These are phyloP conservation scores for Uropsilus gracilis DNA, from an alignment of 2,113 vertebrate genomes.

Conservation along the genomic window DNA sequence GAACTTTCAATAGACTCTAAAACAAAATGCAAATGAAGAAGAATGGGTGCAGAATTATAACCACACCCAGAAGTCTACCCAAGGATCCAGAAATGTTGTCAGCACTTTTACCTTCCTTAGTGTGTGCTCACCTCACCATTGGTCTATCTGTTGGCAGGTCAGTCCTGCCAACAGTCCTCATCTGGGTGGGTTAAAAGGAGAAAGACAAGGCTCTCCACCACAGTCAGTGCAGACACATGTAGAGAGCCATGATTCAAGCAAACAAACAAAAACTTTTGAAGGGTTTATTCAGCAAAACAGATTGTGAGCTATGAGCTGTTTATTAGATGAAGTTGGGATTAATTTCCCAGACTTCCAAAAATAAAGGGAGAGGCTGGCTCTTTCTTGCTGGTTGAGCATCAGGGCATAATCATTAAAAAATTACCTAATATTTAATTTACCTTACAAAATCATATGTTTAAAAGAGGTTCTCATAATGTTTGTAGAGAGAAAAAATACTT, in stretches of 20 bases:
- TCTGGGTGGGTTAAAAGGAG: background rate
- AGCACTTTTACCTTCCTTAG: background rate
- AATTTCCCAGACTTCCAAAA: background rate
- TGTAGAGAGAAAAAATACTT: background rate
- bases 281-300: background rate
- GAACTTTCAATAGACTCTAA: background rate
- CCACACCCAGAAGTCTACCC: background rate
- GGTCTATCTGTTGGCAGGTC: background rate
- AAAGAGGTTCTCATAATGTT: background rate
- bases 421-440: slow-evolving; percentile 12
- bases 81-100: background rate
- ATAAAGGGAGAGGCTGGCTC: background rate
- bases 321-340: background rate
- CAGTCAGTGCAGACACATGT: too few species aligned
- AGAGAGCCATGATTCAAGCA: background rate
- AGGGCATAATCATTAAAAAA: background rate
- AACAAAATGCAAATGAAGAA: background rate
- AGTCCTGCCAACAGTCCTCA: background rate
- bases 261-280: background rate
- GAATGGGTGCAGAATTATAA: background rate
- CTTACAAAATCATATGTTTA: background rate
- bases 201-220: background rate
- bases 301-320: background rate
- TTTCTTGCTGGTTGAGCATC: background rate
- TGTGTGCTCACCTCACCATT: background rate